Evolutionary conservation across 2,888 invertebrate species (phyloP).

Genomic region (Drosophila subsilvestris): DNA sequence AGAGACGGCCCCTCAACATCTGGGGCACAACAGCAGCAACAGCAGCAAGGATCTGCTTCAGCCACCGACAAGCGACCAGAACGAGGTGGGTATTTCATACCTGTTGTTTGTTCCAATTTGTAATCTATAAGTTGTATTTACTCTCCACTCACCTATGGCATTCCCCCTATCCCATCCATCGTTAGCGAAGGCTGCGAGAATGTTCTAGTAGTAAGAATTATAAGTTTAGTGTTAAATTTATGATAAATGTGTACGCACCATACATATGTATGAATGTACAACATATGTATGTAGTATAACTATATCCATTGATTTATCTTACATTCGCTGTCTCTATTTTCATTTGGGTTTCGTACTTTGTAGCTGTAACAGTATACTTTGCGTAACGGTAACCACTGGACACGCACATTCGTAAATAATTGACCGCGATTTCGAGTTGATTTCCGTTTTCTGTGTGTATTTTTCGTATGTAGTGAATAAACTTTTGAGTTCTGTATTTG

Average conservation of each 20-base stretch:
- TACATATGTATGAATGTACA: too few relatives aligned
- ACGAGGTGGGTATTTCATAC: background rate
- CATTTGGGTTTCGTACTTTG: too few relatives aligned
- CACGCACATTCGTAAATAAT: background rate
- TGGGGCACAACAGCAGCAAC: background rate
- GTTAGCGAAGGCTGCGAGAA: background rate
- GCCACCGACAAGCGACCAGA: background rate
- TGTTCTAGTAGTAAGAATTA: background rate
- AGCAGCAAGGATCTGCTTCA: background rate
- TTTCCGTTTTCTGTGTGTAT: constrained; percentile 19
- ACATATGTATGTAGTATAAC: background rate
- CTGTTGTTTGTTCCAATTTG: background rate
- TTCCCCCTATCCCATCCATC: too few relatives aligned
- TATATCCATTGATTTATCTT: too few relatives aligned
- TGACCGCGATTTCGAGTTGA: constrained; percentile 17
- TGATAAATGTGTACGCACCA: background rate
- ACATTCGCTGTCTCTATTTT: too few relatives aligned
- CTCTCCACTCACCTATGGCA: background rate
- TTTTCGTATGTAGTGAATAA: constrained; percentile 31
- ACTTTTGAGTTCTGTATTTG: constrained; percentile 28
- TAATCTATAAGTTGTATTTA: background rate
- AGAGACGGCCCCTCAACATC: background rate
- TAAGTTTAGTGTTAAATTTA: background rate
- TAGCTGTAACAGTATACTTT: too few relatives aligned
- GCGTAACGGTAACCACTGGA: background rate